phyloP scores from a whole-genome alignment of 2,113 vertebrate genomes.

The Vimba vimba region DNA sequence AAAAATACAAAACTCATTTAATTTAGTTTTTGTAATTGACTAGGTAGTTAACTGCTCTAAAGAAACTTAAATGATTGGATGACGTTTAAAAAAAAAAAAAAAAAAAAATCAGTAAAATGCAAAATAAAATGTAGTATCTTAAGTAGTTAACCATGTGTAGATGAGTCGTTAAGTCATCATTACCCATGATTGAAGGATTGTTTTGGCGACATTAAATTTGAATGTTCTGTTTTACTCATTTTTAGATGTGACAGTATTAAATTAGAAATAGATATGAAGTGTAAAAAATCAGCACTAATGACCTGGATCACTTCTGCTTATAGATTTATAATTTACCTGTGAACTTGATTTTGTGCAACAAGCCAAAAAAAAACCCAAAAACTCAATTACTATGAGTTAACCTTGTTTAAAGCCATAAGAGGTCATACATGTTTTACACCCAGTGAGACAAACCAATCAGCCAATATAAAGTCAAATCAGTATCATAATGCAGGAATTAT shows the following conservation, averaged over 20 bases:
- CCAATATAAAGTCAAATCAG: not conserved
- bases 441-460: constrained; percentile 3
- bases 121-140: not conserved
- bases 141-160: not conserved
- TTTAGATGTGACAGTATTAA: not conserved
- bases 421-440: not conserved
- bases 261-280: not conserved
- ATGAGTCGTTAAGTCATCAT: not conserved
- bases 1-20: not conserved
- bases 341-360: not conserved
- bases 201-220: not conserved
- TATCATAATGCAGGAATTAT: not conserved
- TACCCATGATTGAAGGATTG: not conserved
- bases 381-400: not conserved
- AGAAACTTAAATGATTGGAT: not conserved
- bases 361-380: not conserved
- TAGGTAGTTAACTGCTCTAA: not conserved
- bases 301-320: not conserved
- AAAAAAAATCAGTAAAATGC: not conserved
- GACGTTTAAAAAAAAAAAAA: not conserved
- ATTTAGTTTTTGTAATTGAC: not conserved
- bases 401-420: not conserved
- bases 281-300: not conserved
- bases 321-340: not conserved
- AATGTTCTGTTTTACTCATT: not conserved